Evolutionary conservation across 2,113 vertebrate species (phyloP), one percentile per base, ranked within the genome.

Genomic region (Ophiodon elongatus): DNA sequence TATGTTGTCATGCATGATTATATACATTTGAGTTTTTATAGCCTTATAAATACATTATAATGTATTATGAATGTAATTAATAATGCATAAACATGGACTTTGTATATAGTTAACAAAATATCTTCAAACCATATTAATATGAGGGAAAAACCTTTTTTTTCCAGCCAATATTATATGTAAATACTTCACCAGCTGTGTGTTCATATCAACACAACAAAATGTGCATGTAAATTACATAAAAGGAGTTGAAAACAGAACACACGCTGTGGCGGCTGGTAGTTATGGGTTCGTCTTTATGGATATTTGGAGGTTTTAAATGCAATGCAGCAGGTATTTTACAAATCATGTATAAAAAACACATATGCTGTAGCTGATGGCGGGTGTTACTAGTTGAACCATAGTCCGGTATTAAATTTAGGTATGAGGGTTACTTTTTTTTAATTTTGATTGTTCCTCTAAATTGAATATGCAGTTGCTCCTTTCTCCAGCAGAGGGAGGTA

Each of bases 401-500:
- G 1, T 13, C 6, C 21, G 15, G 27, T 56, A 23, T 31, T 29
- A 1, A 7, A 29, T 65, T n/a, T 5, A 76, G 7, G 3, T 8
- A 57, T 6, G 23, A 8, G 0, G 3, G 1, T 25, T n/a, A 23
- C 0, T 37, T 33, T n/a, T 37, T 43, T 27, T 19, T 33, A 0
- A 43, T 47, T 57, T 27, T 8, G 8, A 54, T 6, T 35, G 21
- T 29, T 23, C 6, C 50, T 59, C 50, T 29, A 35, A 63, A 43
- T 35, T 17, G 1, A 50, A 29, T 19, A 0, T 79, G 66, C 45
- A 81, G 37, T 84, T 50, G 2, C 2, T 2, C 0, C 0, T 9
- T 66, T 11, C 1, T 64, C 93, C 93, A 92, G 79, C 82, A 94
- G 93, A 88, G 87, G 85, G 91, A 21, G 81, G 7, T 59, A 88